phyloP scores from a whole-genome alignment of 1,140 invertebrate genomes.

The Mizuhopecten yessoensis region DNA sequence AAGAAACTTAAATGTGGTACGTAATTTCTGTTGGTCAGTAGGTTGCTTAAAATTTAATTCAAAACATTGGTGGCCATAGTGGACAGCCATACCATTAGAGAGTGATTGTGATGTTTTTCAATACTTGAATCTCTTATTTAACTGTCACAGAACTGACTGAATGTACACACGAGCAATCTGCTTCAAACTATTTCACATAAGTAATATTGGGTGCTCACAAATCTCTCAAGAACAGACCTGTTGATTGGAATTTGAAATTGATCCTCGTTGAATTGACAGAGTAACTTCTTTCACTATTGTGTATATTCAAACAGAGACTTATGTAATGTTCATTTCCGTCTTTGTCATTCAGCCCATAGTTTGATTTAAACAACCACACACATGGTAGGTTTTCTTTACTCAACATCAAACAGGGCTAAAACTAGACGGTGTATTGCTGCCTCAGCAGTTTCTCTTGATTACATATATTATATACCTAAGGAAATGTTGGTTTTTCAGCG shows the following conservation, averaged over 20 bases:
- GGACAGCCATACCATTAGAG: no score
- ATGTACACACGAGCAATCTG: not conserved
- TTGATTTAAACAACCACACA: constrained; percentile 4
- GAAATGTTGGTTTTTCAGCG: no score
- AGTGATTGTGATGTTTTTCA: not conserved
- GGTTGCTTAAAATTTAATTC: no score
- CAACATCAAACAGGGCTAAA: not conserved
- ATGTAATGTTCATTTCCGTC: not conserved
- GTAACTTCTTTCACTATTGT: not conserved
- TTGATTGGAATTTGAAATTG: not conserved
- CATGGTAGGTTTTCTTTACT: not conserved
- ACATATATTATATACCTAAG: no score
- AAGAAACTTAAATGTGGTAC: no score
- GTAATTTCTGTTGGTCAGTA: no score
- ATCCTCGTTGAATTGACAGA: not conserved
- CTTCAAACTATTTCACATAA: not conserved
- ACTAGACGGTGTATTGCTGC: no score
- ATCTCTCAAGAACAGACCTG: not conserved
- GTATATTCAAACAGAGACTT: not conserved
- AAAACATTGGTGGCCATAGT: no score
- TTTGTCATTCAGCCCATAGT: not conserved
- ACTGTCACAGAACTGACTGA: not conserved
- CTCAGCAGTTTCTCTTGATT: no score
- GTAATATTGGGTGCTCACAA: not conserved
- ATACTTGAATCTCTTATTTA: not conserved